phyloP scores from a whole-genome alignment of 2,797 vertebrate genomes.

The Hypotaenidia philippensis region DNA sequence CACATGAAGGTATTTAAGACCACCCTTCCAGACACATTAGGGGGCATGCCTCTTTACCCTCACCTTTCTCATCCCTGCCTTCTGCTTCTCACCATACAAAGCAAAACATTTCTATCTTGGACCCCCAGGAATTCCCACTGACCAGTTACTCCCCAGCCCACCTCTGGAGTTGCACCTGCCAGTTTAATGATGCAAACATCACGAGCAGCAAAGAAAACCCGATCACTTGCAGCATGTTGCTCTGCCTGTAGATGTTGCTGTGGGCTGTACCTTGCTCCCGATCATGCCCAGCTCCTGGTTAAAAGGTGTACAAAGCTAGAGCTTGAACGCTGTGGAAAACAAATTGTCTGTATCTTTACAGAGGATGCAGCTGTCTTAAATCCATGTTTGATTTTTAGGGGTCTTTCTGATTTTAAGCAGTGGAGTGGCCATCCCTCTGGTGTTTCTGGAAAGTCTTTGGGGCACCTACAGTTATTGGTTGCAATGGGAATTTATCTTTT shows the following conservation, averaged over 20 bases:
- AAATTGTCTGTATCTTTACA: background rate
- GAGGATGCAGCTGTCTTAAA: background rate
- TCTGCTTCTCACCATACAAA: background rate
- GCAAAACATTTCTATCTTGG: background rate
- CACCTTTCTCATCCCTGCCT: background rate
- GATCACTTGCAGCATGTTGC: background rate
- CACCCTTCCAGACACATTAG: background rate
- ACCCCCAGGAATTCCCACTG: background rate
- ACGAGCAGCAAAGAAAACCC: background rate
- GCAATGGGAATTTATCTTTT: background rate
- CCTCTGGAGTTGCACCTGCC: background rate
- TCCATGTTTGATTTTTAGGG: background rate
- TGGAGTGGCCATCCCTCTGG: background rate
- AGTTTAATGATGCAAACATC: background rate
- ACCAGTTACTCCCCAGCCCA: background rate
- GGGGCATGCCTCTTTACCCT: background rate
- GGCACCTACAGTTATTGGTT: background rate
- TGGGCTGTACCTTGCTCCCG: background rate
- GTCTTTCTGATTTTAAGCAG: background rate
- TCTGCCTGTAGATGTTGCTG: conserved; percentile 1
- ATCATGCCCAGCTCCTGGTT: background rate
- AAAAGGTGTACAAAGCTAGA: background rate
- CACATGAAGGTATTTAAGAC: background rate
- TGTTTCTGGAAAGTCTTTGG: background rate
- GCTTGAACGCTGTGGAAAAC: background rate